Base-by-base conservation (phyloP, 1,140 invertebrate genomes). In the Lordiphosa clarofinis region DNA sequence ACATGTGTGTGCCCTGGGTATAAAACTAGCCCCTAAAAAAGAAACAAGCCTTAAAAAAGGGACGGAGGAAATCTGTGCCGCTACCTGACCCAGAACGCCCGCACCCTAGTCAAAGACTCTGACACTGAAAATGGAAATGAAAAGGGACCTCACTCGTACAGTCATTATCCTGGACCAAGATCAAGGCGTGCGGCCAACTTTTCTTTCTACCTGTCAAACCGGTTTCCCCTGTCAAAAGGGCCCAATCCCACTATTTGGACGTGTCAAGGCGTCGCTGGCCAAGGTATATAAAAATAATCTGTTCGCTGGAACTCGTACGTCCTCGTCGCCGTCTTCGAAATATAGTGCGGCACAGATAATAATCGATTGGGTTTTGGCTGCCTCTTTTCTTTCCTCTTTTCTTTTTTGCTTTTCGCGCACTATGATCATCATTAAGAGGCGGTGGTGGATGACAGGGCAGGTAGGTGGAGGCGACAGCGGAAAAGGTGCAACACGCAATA, bases 381-480 rank as follows among this genome's bases (percentile, higher is more conserved):
- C 52, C 48, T 81, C 76, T 71, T 39, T 15, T 42, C 31, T 44
- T 19, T 49, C 37, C 6, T 24, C 11, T 39, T 9, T 44, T 19
- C 9, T 44, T 21, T 65, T 58, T 53, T 67, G 75, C 71, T 57
- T 64, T 44, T 79, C 60, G 67, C 76, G 65, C 65, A 84, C 76
- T 84, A 75, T 81, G 76, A 81, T 81, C 76, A 84, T 81, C 76
- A 81, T 81, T 81, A 84, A 62, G 60, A n/a, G n/a, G n/a, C n/a
- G n/a, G 76, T 50, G 56, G 50, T 49, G 37, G 66, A 67, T 48
- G 68, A 67, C n/a, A n/a, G n/a, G 33, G 47, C 56, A 42, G 60
- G 55, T 12, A 31, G 53, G 49, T 52, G 69, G 46, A 67, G 24
- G 12, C 50, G 42, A 60, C 79, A 56, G 78, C 69, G 66, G 56